Evolutionary conservation across 64 coral and sea anemone genomes (phyloP).

Genomic region (Acropora tenuis): DNA sequence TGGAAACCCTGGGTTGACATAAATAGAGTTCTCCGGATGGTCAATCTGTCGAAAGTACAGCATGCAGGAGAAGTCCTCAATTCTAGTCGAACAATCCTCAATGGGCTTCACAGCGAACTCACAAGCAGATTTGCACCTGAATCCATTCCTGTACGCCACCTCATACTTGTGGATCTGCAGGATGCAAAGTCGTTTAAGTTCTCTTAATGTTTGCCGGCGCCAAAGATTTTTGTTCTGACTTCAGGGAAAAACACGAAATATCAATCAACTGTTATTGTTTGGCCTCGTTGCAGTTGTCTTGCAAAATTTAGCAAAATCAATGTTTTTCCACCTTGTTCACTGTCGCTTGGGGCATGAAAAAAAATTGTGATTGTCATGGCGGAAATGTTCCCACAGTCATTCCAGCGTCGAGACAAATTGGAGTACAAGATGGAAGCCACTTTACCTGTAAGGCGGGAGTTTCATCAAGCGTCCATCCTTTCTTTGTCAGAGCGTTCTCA

Average conservation of each 20-base stretch:
- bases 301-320: too few relatives aligned
- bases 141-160: conserved; percentile 3
- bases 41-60: not conserved
- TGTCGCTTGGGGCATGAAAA: not conserved
- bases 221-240: too few relatives aligned
- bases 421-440: too few relatives aligned
- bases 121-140: not conserved
- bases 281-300: too few relatives aligned
- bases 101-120: not conserved
- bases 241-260: too few relatives aligned
- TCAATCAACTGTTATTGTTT: too few relatives aligned
- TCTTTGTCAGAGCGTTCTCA: not conserved
- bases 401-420: too few relatives aligned
- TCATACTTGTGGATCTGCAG: not conserved
- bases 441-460: not conserved
- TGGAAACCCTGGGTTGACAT: not conserved
- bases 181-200: not conserved
- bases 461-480: not conserved
- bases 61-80: not conserved
- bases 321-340: too few relatives aligned
- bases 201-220: not conserved
- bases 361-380: too few relatives aligned
- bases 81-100: too few relatives aligned
- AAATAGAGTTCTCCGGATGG: not conserved
- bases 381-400: too few relatives aligned